These are phyloP conservation scores for Neofelis nebulosa DNA, from an alignment of 2,113 vertebrate species.

Conservation along the genomic window DNA sequence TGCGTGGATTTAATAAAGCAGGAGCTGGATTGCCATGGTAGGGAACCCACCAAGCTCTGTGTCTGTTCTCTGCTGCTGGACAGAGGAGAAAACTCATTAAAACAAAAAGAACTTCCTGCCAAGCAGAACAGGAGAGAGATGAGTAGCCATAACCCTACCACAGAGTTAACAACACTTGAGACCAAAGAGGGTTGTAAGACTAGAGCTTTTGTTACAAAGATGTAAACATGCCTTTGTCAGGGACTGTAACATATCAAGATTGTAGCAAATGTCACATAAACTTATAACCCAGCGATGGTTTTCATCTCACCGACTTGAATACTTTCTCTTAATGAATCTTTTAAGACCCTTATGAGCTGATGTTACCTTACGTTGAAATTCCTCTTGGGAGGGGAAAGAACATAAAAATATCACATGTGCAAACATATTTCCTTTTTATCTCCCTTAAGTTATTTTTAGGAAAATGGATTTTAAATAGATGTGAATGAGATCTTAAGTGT, in stretches of 20 bases:
- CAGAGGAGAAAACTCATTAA: conserved; percentile 4
- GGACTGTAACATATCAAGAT: conserved; percentile 70
- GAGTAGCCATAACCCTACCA: conserved; percentile 69
- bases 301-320: conserved; percentile 60
- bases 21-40: background rate
- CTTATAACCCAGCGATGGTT: conserved; percentile 70
- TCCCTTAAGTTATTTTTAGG: background rate
- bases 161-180: conserved; percentile 61
- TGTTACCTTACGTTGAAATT: background rate
- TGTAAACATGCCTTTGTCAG: conserved; percentile 80
- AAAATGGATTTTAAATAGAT: conserved; percentile 15
- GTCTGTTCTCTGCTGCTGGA: background rate
- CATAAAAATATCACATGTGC: background rate
- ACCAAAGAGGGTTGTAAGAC: conserved; percentile 69
- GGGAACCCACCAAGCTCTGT: background rate
- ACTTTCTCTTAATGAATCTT: conserved; percentile 59
- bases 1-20: conserved; percentile 12
- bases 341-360: conserved; percentile 61
- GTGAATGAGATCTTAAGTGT: background rate
- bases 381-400: background rate
- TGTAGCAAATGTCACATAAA: conserved; percentile 74
- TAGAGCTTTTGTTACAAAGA: conserved; percentile 79
- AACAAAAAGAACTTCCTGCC: conserved; percentile 17
- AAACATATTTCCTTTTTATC: conserved; percentile 20
- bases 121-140: conserved; percentile 65